Conservation (phyloP, 2,888 invertebrate genomes). For the Standfussiana lucernea region DNA sequence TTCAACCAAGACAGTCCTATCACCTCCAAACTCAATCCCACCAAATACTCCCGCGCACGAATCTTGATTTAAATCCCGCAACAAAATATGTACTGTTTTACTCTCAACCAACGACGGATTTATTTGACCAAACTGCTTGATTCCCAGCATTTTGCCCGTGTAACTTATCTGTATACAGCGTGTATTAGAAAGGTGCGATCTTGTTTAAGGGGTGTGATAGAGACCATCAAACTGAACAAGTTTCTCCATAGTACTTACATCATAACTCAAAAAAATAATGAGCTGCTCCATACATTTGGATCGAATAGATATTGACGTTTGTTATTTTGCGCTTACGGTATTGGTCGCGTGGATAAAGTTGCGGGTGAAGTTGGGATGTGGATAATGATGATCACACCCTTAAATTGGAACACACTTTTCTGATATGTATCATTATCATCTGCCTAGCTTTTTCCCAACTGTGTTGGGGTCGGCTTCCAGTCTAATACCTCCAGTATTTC, state of each 20-base stretch:
- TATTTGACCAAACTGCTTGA: constrained; percentile 82
- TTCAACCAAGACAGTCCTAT: background rate
- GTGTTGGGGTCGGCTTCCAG: background rate
- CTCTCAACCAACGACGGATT: constrained; percentile 83
- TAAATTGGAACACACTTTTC: background rate
- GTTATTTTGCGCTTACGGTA: too few relatives aligned
- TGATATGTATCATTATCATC: background rate
- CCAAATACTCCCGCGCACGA: constrained; percentile 78
- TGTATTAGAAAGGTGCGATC: background rate
- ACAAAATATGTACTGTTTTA: constrained; percentile 88
- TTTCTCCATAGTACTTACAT: background rate
- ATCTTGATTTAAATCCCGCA: constrained; percentile 85
- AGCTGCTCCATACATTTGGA: background rate
- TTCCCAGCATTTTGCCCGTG: constrained; percentile 79
- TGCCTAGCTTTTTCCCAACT: background rate
- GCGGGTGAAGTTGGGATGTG: too few relatives aligned
- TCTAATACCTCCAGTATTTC: background rate
- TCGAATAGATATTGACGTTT: background rate
- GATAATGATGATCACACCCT: background rate
- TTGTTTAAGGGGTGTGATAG: too few relatives aligned
- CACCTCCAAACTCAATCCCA: constrained; percentile 61
- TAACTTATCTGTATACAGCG: constrained; percentile 64
- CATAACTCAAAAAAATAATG: background rate
- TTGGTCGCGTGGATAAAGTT: too few relatives aligned
- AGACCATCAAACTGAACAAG: background rate